These are phyloP conservation scores for Periplaneta americana DNA, from an alignment of 1,140 invertebrate species.

Conservation along the genomic window DNA sequence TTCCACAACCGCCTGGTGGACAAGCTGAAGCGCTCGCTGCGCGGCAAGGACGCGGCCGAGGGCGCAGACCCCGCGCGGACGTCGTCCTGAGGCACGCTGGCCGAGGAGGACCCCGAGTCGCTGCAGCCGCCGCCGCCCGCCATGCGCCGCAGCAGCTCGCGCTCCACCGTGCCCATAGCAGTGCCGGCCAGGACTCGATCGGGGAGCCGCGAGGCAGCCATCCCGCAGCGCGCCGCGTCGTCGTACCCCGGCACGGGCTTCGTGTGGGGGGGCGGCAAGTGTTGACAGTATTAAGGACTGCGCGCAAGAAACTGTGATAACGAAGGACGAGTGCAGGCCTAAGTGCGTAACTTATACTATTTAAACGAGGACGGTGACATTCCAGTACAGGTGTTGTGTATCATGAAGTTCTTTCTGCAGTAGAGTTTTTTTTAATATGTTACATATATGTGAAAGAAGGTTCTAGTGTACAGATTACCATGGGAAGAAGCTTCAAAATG, in stretches of 20 bases:
- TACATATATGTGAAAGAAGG: background rate
- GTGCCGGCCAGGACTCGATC: background rate
- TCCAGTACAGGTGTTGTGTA: background rate
- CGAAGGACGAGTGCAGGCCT: background rate
- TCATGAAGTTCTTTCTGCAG: background rate
- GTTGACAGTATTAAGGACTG: background rate
- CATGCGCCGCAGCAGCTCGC: background rate
- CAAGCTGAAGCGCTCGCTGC: constrained; percentile 71
- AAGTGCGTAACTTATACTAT: background rate
- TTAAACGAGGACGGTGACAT: background rate
- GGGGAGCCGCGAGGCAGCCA: background rate
- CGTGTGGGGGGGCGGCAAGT: background rate
- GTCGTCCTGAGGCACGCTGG: constrained; percentile 11
- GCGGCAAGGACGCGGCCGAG: constrained; percentile 48
- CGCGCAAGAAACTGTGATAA: background rate
- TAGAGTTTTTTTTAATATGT: background rate
- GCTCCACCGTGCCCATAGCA: background rate
- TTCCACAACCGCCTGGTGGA: constrained; percentile 80
- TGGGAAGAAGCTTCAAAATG: background rate
- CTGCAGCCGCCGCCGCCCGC: background rate
- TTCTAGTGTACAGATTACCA: background rate
- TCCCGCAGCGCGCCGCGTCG: background rate
- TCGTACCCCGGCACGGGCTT: constrained; percentile 1
- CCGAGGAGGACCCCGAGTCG: background rate
- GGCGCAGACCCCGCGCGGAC: background rate